A percentile compares a stretch with the other conserved stretches of the same genome.
Conservation (phyloP, 1,140 invertebrate genomes). For the Cephus cinctus region DNA sequence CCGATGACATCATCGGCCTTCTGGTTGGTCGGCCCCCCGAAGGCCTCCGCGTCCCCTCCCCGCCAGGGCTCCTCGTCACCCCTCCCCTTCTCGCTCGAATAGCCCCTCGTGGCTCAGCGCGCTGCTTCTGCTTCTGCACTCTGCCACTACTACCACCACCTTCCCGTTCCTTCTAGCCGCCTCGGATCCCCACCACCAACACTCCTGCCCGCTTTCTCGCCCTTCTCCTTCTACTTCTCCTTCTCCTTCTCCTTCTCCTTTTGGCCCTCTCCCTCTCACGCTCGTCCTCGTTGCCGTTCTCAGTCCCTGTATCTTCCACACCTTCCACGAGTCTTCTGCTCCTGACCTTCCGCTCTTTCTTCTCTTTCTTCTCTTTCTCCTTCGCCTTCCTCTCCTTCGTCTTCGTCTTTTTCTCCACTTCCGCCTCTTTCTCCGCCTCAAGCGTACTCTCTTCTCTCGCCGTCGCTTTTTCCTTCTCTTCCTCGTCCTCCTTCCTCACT, state of each 20-base stretch:
- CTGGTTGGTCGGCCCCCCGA: slow-evolving; percentile 58
- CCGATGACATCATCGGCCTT: slow-evolving; percentile 90
- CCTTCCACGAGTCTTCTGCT: slow-evolving; percentile 12
- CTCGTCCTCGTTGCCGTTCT: slow-evolving; percentile 12
- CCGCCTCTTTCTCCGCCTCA: slow-evolving; percentile 7
- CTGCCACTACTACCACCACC: slow-evolving; percentile 23
- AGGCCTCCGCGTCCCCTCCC: slow-evolving; percentile 55
- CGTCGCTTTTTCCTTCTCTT: slow-evolving; percentile 8
- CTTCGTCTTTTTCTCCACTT: slow-evolving; percentile 29
- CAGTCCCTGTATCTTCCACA: slow-evolving; percentile 5
- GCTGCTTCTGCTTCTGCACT: slow-evolving; percentile 33
- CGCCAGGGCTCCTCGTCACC: slow-evolving; percentile 55
- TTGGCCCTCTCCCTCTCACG: slow-evolving; percentile 17
- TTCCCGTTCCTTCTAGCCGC: slow-evolving; percentile 24
- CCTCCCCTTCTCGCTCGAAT: slow-evolving; percentile 54
- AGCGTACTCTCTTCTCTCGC: slow-evolving; percentile 14
- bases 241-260: slow-evolving; percentile 12
- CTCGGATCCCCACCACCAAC: slow-evolving; percentile 19
- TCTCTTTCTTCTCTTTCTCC: slow-evolving; percentile 21
- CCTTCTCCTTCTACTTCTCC: slow-evolving; percentile 14
- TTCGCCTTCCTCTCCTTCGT: slow-evolving; percentile 14
- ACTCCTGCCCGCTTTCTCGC: slow-evolving; percentile 14
- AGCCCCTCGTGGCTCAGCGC: slow-evolving; percentile 52
- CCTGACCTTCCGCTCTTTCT: slow-evolving; percentile 23
- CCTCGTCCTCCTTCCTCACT: neutral